Evolutionary conservation across 2,888 invertebrate species (phyloP).

Genomic region (Tiphia femorata): DNA sequence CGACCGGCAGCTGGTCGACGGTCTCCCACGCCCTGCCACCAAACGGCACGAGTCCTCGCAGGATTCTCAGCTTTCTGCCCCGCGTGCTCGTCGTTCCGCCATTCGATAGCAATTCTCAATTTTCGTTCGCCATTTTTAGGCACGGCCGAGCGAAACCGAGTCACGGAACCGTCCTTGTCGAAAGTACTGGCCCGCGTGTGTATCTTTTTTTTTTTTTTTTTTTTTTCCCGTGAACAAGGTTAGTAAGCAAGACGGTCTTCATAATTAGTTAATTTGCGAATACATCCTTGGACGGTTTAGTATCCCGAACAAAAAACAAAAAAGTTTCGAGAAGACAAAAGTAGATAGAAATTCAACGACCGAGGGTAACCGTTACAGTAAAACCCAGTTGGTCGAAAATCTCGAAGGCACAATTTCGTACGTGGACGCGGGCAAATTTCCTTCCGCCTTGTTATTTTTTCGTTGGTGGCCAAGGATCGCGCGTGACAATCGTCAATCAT

Average conservation of each 20-base stretch:
- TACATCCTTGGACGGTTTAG: too few species aligned
- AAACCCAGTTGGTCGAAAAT: not conserved
- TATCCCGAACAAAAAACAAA: too few species aligned
- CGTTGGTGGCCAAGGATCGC: slow-evolving; percentile 26
- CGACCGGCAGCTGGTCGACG: slow-evolving; percentile 43
- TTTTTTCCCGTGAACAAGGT: too few species aligned
- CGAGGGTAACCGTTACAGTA: not conserved
- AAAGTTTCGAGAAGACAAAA: too few species aligned
- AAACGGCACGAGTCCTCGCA: slow-evolving; percentile 41
- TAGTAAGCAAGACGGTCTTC: too few species aligned
- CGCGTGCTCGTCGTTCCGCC: not conserved
- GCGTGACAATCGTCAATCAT: slow-evolving; percentile 41
- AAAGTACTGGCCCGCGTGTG: too few species aligned
- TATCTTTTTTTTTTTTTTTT: too few species aligned
- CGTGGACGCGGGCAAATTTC: slow-evolving; percentile 9
- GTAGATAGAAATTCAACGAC: not conserved
- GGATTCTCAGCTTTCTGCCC: slow-evolving; percentile 34
- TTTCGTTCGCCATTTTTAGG: too few species aligned
- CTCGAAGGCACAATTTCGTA: not conserved
- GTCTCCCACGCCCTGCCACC: slow-evolving; percentile 46
- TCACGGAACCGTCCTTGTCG: too few species aligned
- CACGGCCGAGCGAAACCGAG: too few species aligned
- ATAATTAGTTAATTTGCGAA: too few species aligned
- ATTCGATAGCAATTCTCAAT: too few species aligned
- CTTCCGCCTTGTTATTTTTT: slow-evolving; percentile 12